Percentiles rank a stretch among this genome's conserved stretches.
Conservation (phyloP, 2,888 invertebrate genomes). For the Diarsia rubi region DNA sequence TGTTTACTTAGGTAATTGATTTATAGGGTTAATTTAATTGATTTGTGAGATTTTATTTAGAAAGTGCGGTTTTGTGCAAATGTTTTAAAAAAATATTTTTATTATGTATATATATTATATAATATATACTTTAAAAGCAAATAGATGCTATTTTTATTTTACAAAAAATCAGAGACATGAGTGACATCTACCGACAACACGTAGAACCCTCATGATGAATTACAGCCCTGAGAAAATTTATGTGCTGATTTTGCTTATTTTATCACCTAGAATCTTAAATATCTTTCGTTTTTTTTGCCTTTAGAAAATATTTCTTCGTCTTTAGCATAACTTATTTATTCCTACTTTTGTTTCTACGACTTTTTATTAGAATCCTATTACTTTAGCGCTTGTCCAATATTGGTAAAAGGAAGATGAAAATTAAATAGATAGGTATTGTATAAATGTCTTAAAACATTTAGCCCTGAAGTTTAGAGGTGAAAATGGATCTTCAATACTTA, state of each 20-base stretch:
- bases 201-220: not conserved
- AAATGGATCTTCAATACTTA: not conserved
- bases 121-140: no score
- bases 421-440: not conserved
- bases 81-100: not conserved
- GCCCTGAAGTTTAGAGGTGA: not conserved
- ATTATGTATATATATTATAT: no score
- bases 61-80: not conserved
- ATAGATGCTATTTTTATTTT: no score
- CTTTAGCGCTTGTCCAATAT: not conserved
- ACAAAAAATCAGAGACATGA: not conserved
- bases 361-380: not conserved
- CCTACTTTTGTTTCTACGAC: not conserved
- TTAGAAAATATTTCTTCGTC: not conserved
- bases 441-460: not conserved
- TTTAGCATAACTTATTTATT: not conserved
- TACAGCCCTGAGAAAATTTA: not conserved
- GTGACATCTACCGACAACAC: not conserved
- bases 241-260: not conserved
- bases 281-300: not conserved
- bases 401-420: not conserved
- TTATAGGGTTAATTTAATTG: conserved; percentile 27
- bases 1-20: conserved; percentile 27
- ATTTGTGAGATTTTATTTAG: not conserved
- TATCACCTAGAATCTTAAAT: not conserved